Base-by-base conservation (phyloP, 1,140 invertebrate genomes). In the Orchestia grillus region DNA sequence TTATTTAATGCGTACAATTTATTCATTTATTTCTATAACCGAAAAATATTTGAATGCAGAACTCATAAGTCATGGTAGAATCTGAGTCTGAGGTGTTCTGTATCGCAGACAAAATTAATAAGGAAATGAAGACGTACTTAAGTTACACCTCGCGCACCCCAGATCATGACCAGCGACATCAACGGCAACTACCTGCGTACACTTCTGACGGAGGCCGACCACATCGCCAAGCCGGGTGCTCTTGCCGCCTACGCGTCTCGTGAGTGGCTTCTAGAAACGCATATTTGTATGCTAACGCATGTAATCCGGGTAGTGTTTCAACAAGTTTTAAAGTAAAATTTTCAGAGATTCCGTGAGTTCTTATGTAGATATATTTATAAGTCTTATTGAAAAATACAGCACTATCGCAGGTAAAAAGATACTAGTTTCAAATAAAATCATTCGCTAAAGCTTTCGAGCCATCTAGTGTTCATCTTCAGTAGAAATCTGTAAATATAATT, bases 131-230 rank as follows among this genome's bases (percentile, higher is more conserved):
- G 6, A 53, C 47, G 62, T 77, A 23, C 36, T 36, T 77, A 15
- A 77, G 36, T 77, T 8, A 77, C 36, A 23, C 62, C 62, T 77
- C 62, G 11, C 28, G 28, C 62, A 77, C 62, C 62, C 62, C 62
- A 98, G 98, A 98, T 98, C 36, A 98, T 98, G 97, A 98, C 98
- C 0, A 98, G 99, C 96, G 98, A 98, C 96, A 98, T 98, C 0
- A 98, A 99, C 96, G 99, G 99, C 0, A 98, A 98, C 16, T 98
- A 98, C 97, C 97, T 98, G 0, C 98, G 98, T 57, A 98, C 98
- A 0, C 98, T 99, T 23, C 97, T 99, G 0, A 98, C 98, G 0
- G 98, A 98, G 97, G 97, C 97, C 0, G 98, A 98, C 96, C 98
- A 98, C 53, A 98, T 99, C 90, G 91, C 96, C 41, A 87, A 62